Evolutionary conservation across 2,888 invertebrate genomes (phyloP), one percentile per base, ranked within the genome.

Genomic region (Aporophyla nigra): DNA sequence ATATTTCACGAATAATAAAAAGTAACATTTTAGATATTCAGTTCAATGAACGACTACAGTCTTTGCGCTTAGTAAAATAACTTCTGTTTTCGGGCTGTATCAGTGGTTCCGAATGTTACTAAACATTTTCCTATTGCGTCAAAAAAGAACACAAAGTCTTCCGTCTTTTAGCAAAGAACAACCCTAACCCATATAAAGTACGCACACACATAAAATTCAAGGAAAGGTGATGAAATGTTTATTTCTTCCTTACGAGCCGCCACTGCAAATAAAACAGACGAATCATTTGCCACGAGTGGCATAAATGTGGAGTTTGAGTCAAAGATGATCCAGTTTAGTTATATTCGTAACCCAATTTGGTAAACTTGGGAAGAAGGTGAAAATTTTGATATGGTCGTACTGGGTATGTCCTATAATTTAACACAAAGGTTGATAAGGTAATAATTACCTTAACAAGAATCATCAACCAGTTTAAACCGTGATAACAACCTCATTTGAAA

Each of bases 281-380:
- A 77, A 72, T 72, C 27, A 78, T 73, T 82, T 71, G 40, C 43
- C n/a, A 16, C 51, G 19, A n/a, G n/a, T n/a, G n/a, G n/a, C n/a
- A n/a, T n/a, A n/a, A n/a, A n/a, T n/a, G n/a, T n/a, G n/a, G n/a
- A n/a, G n/a, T n/a, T n/a, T n/a, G n/a, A n/a, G 51, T 66, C 10
- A 21, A 56, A 27, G 59, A 46, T 56, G n/a, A 24, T 21, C 24
- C 27, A 19, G 19, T 54, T 14, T 19, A 16, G 27, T 63, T 73
- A 56, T 49, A 62, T 78, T 21, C 1, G n/a, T 56, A 24, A 21
- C 14, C n/a, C 1, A 40, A 56, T 54, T 5, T 33, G 54, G 33
- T 24, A n/a, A 33, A 62, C 14, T 76, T 14, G 5, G 63, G 14
- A 16, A 51, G 19, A 2, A 49, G 9, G 14, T 19, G 4, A 33